A percentile compares a stretch with the other conserved stretches of the same genome.
These are phyloP conservation scores for Eilema depressum DNA, from an alignment of 2,888 invertebrate genomes.

Conservation along the genomic window DNA sequence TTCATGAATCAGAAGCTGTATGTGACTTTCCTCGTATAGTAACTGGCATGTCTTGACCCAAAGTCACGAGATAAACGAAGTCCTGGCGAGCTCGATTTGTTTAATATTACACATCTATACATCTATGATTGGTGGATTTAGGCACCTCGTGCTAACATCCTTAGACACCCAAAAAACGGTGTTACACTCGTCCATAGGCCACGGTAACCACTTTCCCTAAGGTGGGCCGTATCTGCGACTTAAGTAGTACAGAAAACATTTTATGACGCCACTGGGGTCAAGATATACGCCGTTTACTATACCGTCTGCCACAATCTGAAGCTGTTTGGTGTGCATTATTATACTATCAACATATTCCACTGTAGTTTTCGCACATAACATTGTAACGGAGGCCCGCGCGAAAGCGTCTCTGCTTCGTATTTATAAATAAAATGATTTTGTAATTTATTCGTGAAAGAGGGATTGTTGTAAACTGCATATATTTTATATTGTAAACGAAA, in stretches of 20 bases:
- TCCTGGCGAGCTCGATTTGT: no score
- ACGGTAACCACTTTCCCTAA: no score
- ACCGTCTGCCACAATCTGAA: background rate
- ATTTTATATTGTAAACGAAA: constrained; percentile 77
- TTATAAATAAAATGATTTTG: constrained; percentile 58
- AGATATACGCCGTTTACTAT: background rate
- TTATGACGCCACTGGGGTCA: no score
- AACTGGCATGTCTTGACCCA: background rate
- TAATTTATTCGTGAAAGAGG: constrained; percentile 69
- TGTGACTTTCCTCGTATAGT: no score
- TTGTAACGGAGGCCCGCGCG: constrained; percentile 25
- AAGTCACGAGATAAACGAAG: no score
- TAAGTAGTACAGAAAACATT: no score
- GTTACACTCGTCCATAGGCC: no score
- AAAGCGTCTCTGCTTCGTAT: constrained; percentile 43
- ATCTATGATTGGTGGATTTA: no score
- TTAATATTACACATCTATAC: no score
- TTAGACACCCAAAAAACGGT: no score
- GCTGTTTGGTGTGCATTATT: background rate
- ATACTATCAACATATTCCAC: background rate
- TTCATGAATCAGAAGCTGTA: background rate
- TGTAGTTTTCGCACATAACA: background rate
- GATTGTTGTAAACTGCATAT: constrained; percentile 82
- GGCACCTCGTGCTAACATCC: no score
- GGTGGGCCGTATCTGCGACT: no score